These are phyloP conservation scores for Pygoscelis adeliae DNA, from an alignment of 2,113 vertebrate species.

Conservation along the genomic window DNA sequence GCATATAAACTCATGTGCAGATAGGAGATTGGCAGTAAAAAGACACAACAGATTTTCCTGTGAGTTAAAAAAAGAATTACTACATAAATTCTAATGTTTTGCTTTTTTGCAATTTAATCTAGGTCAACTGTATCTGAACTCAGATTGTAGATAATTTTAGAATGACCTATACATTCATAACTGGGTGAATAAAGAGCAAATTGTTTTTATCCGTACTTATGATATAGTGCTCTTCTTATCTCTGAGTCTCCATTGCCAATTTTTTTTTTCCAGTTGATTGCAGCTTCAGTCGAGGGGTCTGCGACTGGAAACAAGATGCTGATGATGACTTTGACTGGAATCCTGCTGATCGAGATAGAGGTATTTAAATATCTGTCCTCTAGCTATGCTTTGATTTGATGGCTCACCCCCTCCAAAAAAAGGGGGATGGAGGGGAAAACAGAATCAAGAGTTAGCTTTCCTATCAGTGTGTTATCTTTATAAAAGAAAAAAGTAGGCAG, in stretches of 20 bases:
- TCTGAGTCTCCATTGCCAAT: background rate
- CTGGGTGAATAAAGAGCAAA: background rate
- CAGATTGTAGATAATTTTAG: background rate
- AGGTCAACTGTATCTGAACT: background rate
- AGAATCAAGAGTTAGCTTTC: background rate
- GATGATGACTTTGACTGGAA: slow-evolving; percentile 93
- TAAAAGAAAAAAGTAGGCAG: background rate
- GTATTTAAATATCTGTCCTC: slow-evolving; percentile 72
- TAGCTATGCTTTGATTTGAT: background rate
- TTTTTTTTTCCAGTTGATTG: slow-evolving; percentile 85
- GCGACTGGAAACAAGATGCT: slow-evolving; percentile 91
- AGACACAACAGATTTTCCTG: background rate
- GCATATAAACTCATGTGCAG: background rate
- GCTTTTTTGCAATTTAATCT: background rate
- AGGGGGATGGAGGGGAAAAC: fast-evolving
- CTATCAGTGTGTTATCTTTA: background rate
- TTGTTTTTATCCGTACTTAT: background rate
- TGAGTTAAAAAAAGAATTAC: background rate
- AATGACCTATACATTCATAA: background rate
- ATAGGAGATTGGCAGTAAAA: background rate
- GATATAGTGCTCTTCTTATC: background rate
- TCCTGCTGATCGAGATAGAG: slow-evolving; percentile 83
- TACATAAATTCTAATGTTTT: background rate
- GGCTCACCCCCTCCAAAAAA: background rate
- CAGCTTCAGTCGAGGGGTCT: slow-evolving; percentile 88